phyloP scores from a whole-genome alignment of 2,113 vertebrate species.

The Halcyon malimbica region DNA sequence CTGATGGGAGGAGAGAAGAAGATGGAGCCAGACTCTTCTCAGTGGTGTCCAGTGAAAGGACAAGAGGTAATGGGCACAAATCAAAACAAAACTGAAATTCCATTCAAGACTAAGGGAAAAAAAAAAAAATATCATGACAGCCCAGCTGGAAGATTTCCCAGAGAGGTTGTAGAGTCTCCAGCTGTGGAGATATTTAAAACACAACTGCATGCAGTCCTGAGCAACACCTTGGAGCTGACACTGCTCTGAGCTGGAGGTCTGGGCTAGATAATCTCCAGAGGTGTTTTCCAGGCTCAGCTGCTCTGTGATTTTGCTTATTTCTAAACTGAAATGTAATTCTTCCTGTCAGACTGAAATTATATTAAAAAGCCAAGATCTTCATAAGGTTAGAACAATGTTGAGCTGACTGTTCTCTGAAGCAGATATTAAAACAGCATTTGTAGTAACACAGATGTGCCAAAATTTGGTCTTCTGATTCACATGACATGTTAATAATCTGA shows the following conservation, averaged over 20 bases:
- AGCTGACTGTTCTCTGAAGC: not conserved
- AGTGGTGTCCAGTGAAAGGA: not conserved
- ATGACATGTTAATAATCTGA: not conserved
- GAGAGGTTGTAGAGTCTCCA: not conserved
- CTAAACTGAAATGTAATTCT: not conserved
- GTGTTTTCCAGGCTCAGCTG: not conserved
- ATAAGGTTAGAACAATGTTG: not conserved
- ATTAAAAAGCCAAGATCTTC: not conserved
- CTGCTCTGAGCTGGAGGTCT: not conserved
- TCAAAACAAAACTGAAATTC: not conserved
- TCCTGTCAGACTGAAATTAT: not conserved
- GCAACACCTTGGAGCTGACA: not conserved
- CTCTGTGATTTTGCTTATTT: not conserved
- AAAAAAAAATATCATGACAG: rapidly evolving
- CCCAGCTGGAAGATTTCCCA: not conserved
- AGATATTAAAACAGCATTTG: not conserved
- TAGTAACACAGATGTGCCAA: not conserved
- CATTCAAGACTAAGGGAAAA: not conserved
- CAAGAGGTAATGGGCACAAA: not conserved
- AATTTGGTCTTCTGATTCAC: not conserved
- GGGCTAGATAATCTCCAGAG: not conserved
- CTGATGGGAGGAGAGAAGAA: not conserved
- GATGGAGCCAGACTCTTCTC: not conserved
- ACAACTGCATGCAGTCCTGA: not conserved
- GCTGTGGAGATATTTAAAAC: not conserved